Evolutionary conservation across 2,113 vertebrate species (phyloP), one percentile per base, ranked within the genome.

Genomic region (Rhadina sibilatrix): DNA sequence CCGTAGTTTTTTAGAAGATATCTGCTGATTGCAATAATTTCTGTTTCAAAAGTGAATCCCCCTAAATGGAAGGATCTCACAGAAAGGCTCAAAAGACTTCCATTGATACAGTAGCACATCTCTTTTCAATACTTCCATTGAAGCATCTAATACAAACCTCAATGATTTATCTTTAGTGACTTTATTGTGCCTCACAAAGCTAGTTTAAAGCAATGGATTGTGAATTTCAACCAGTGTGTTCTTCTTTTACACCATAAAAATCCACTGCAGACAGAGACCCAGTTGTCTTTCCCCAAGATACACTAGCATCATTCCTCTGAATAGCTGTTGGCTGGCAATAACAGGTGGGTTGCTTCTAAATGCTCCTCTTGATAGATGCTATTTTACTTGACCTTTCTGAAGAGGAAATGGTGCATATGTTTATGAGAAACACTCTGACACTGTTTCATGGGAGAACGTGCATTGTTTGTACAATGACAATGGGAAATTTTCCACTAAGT

Each of bases 341-440:
- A 88, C 90, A 90, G 95, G 94, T 97, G 94, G 94, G 83, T 76
- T 92, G 56, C 66, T 96, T 89, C 89, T 92, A 97, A 96, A 94
- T 95, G 75, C 92, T 96, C n/a, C 85, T 95, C 90, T 96, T 96
- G 90, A 95, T 95, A 94, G 72, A 95, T 96, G 80, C 91, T 97
- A 57, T 96, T 96, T 97, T 95, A 91, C 80, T 97, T 97, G 95
- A 97, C 96, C 96, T 95, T 95, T 96, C 82, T 84, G 82, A 91
- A 87, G 94, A 96, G 94, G 94, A 97, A 97, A 94, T 84, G 56
- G 78, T 94, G 72, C 92, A 91, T 96, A 96, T 87, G 95, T 92
- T 97, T 93, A 90, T 90, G 72, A 95, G 86, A 93, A 96, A 96
- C 88, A 93, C 83, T 90, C 87, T 90, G 94, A 96, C 94, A 93